Evolutionary conservation across 1,140 invertebrate genomes (phyloP), one percentile per base, ranked within the genome.

Genomic region (Papilio aristodemus): DNA sequence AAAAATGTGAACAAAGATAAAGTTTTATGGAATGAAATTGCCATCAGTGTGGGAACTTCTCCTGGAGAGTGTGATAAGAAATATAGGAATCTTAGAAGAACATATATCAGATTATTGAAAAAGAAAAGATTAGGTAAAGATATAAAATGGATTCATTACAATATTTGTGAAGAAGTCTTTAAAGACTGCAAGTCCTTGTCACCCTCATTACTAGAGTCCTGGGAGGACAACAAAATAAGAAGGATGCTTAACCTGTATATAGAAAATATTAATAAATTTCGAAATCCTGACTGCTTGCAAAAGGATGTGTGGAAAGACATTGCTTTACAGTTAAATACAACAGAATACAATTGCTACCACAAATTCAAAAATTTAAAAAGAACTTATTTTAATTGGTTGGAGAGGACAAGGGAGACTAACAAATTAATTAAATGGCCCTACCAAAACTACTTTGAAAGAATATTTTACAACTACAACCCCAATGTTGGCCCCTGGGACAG

Each of bases 341-440:
- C 85, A 25, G 85, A 86, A 43, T 87, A 89, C 67, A 90, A 86
- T 64, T 91, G 87, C 66, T 91, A 91, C 70, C 86, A 91, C 67
- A 91, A 91, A 57, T 91, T 89, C 39, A 89, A 87, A 74, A 89
- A 87, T 69, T 75, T 90, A 59, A 91, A 90, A 77, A 87, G 87
- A 74, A 83, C 86, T n/a, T 90, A 91, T 71, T 86, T 88, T n/a
- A 87, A 85, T 41, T 89, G 78, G 78, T 41, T 88, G 14, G 81
- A 89, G 39, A 80, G 78, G 58, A 87, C 74, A 60, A 62, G 74
- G 60, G 81, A 82, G 50, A 78, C 79, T 38, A 85, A 84, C 0
- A 88, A 84, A 68, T 50, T 79, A 66, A 80, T 89, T 19, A 89
- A 90, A 68, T 91, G 89, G 89, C 83, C 80, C n/a, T 91, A 90